Base-by-base conservation (phyloP, 1,140 invertebrate species). In the Drosophila tsacasi region DNA sequence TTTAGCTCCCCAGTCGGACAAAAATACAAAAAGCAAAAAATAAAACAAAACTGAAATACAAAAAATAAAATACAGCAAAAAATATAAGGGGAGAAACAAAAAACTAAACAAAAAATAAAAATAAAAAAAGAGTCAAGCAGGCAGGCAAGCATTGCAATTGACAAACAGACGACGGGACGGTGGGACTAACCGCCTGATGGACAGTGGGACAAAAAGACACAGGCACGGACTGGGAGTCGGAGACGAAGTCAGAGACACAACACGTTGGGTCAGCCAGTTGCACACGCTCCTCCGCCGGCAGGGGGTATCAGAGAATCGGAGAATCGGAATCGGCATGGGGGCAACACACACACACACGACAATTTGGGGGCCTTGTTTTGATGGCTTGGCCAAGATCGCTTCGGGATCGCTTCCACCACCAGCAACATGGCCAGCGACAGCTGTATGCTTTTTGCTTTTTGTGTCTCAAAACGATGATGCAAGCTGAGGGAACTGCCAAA, bases 201-300 rank as follows among this genome's bases (percentile, higher is more conserved):
- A 64, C 76, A 77, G 42, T 58, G 68, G 59, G 68, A 68, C 79
- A 52, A 75, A 76, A 52, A 44, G 50, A 83, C 76, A 58, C 69
- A 71, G 32, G 32, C 32, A 17, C 30, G 0, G 49, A 63, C n/a
- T 44, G 57, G 69, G 50, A 61, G n/a, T 10, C 44, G 69, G 30
- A 62, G 74, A 63, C 49, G 69, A 19, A 61, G 39, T n/a, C 44
- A 62, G 52, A 62, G 74, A 77, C 50, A 76, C 57, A 82, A 86
- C 83, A 86, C 83, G 83, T 86, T 79, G 83, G 83, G 83, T 86
- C 83, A 87, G 72, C 86, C 83, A 87, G 83, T 87, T 83, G 83
- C 83, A 86, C 83, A 69, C 72, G 81, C 68, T 79, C 57, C 68
- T 75, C 61, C 62, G 72, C 50, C 63, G 76, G 84, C 78, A 81